Percentiles rank a stretch among this genome's conserved stretches.
phyloP scores from a whole-genome alignment of 1,140 invertebrate species.

The Drosophila hydei region DNA sequence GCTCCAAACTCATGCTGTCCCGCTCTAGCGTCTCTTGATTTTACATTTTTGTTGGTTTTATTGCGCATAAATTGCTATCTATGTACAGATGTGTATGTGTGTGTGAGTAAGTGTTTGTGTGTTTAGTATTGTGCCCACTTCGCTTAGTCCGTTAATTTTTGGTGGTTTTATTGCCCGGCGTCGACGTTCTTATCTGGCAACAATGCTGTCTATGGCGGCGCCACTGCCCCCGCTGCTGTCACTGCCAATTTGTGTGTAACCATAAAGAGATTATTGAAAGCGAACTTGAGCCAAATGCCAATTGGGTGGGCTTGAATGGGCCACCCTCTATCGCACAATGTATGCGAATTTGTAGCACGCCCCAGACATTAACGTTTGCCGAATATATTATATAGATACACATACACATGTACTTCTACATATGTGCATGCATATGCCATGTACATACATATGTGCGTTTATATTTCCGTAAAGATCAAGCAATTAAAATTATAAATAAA shows the following conservation, averaged over 20 bases:
- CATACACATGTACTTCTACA: conserved; percentile 1
- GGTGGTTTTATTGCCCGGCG: conserved; percentile 57
- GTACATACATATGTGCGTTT: conserved; percentile 5
- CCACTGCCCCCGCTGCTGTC: not conserved
- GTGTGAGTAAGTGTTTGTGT: conserved; percentile 2
- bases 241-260: conserved; percentile 50
- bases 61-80: conserved; percentile 60
- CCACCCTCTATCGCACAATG: conserved; percentile 22
- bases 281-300: conserved; percentile 52
- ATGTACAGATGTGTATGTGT: conserved; percentile 2
- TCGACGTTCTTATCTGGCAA: conserved; percentile 43
- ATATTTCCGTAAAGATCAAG: conserved; percentile 23
- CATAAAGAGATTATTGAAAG: conserved; percentile 68
- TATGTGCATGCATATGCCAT: conserved; percentile 8
- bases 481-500: conserved; percentile 42
- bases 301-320: conserved; percentile 49
- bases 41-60: conserved; percentile 16
- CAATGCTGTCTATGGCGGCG: conserved; percentile 9
- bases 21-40: conserved; percentile 20
- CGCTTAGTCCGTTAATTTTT: conserved; percentile 59
- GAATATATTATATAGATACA: conserved; percentile 16
- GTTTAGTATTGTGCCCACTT: conserved; percentile 18
- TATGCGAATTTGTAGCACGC: conserved; percentile 33
- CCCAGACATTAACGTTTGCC: conserved; percentile 26
- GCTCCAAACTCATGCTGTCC: conserved; percentile 28